A percentile compares a stretch with the other conserved stretches of the same genome.
These are phyloP conservation scores for Epirrita christyi DNA, from an alignment of 2,888 invertebrate species.

Conservation along the genomic window DNA sequence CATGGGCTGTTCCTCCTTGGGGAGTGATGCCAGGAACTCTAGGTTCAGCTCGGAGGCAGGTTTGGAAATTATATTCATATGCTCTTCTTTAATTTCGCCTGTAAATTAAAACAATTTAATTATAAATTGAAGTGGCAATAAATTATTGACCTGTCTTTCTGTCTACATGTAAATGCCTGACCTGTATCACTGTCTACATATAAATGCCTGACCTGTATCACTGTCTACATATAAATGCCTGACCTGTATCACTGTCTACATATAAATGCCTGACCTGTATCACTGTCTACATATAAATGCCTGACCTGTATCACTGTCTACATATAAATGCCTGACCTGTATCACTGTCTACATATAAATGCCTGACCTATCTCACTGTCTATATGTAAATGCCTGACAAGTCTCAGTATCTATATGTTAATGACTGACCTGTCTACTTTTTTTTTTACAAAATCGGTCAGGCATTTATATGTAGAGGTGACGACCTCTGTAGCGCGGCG, in stretches of 20 bases:
- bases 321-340: conserved; percentile 46
- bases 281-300: conserved; percentile 49
- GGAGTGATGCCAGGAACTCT: conserved; percentile 73
- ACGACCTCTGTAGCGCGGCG: too few species aligned
- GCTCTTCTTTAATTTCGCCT: conserved; percentile 53
- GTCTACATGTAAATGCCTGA: conserved; percentile 43
- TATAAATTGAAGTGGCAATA: too few species aligned
- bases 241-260: conserved; percentile 54
- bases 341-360: conserved; percentile 53
- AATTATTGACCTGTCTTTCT: conserved; percentile 48
- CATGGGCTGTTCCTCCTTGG: conserved; percentile 61
- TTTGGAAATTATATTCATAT: conserved; percentile 53
- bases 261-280: conserved; percentile 48
- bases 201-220: conserved; percentile 48
- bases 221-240: conserved; percentile 48
- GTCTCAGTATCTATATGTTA: conserved; percentile 51
- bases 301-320: conserved; percentile 53
- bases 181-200: conserved; percentile 56
- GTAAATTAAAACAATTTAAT: neutral
- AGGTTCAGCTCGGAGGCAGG: conserved; percentile 73
- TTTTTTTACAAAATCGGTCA: too few species aligned
- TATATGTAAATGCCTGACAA: conserved; percentile 38
- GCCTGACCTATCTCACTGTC: conserved; percentile 52
- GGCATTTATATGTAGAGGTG: too few species aligned
- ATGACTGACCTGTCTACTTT: conserved; percentile 48